A percentile compares a stretch with the other conserved stretches of the same genome.
phyloP scores from a whole-genome alignment of 2,888 invertebrate species.

The Mythimna lalbum region DNA sequence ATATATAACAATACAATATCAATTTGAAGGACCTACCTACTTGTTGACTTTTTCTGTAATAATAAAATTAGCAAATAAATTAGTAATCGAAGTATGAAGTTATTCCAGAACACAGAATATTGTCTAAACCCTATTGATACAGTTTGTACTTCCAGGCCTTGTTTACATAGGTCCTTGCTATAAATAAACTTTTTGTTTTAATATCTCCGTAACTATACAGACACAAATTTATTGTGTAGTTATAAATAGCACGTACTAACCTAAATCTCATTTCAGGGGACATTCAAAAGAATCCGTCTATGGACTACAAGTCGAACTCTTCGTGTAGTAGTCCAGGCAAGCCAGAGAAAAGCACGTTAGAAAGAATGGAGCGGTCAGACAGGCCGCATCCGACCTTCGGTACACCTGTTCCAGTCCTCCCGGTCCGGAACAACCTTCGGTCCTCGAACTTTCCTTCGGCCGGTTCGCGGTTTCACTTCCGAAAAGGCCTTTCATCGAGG shows the following conservation, averaged over 20 bases:
- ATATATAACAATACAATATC: too few relatives aligned
- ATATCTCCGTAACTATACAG: not conserved
- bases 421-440: conserved; percentile 93
- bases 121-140: not conserved
- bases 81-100: not conserved
- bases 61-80: not conserved
- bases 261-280: conserved; percentile 92
- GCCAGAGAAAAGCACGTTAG: conserved; percentile 90
- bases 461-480: conserved; percentile 95
- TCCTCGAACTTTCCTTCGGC: conserved; percentile 94
- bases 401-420: conserved; percentile 94
- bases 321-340: conserved; percentile 96
- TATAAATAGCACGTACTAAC: conserved; percentile 16
- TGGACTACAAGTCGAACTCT: conserved; percentile 97
- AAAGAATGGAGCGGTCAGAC: conserved; percentile 90
- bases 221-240: not conserved
- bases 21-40: too few relatives aligned
- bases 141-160: not conserved
- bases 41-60: not conserved
- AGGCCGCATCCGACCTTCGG: conserved; percentile 91
- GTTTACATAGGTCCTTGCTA: not conserved
- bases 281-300: conserved; percentile 95
- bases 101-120: not conserved
- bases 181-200: not conserved
- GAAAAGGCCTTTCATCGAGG: conserved; percentile 95